Evolutionary conservation across 2,113 vertebrate genomes (phyloP).

Genomic region (Plotosus lineatus): DNA sequence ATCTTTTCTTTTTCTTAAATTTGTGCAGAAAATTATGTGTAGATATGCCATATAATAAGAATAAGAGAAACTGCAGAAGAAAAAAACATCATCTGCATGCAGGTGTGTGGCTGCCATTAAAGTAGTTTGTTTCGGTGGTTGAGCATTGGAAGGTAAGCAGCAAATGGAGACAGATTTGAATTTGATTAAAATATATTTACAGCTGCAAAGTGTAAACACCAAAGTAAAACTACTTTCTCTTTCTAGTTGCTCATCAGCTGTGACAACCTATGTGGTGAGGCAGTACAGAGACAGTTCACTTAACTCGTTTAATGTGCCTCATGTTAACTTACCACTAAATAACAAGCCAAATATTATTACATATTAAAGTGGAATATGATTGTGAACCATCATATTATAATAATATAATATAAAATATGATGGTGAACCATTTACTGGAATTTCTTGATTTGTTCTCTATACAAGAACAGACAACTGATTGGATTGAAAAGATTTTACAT

Average conservation of each 20-base stretch:
- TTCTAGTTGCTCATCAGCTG: neutral
- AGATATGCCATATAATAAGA: neutral
- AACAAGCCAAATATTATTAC: neutral
- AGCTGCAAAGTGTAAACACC: neutral
- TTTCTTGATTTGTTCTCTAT: neutral
- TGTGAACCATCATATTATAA: neutral
- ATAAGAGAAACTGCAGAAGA: neutral
- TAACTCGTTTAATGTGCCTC: neutral
- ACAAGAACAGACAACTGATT: neutral
- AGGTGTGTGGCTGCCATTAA: neutral
- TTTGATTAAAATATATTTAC: slow-evolving; percentile 18
- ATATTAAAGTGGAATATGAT: neutral
- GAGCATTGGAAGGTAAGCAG: neutral
- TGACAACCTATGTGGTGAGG: neutral
- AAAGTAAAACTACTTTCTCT: neutral
- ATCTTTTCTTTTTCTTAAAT: too few relatives aligned
- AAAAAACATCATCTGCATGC: neutral
- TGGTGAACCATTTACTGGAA: neutral
- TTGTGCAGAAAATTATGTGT: neutral
- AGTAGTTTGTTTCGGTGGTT: slow-evolving; percentile 20
- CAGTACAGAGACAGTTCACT: neutral
- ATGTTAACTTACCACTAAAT: neutral
- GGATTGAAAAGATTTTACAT: neutral
- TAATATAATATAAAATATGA: neutral
- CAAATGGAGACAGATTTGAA: neutral